Evolutionary conservation across 2,113 vertebrate genomes (phyloP).

Genomic region (Narcine bancroftii): DNA sequence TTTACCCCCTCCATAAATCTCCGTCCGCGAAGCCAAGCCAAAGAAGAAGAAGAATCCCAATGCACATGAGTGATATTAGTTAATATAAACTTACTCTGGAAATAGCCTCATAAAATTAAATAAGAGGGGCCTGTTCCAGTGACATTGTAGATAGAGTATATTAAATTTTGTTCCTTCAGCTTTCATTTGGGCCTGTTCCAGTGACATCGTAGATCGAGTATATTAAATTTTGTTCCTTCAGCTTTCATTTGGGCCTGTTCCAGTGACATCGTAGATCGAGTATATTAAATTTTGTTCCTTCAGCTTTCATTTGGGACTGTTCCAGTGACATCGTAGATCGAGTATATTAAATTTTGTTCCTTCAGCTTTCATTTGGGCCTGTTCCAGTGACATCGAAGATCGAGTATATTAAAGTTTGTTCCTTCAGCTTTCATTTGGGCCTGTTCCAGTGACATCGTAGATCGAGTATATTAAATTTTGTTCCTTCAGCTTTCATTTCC

Average conservation of each 20-base stretch:
- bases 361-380: not conserved
- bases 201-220: not conserved
- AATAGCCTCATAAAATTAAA: slow-evolving; percentile 11
- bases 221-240: not conserved
- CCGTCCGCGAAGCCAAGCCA: too few relatives aligned
- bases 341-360: not conserved
- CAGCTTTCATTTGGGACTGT: not conserved
- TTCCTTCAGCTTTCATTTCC: not conserved
- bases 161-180: not conserved
- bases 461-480: not conserved
- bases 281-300: not conserved
- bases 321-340: not conserved
- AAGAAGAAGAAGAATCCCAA: too few relatives aligned
- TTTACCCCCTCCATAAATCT: too few relatives aligned
- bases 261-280: not conserved
- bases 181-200: not conserved
- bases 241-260: not conserved
- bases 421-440: not conserved
- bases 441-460: not conserved
- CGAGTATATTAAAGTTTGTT: not conserved
- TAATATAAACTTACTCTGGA: not conserved
- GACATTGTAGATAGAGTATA: not conserved
- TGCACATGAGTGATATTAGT: slow-evolving; percentile 1
- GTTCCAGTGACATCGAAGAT: not conserved
- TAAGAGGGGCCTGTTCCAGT: not conserved